Percentiles rank a stretch among this genome's conserved stretches.
These are phyloP conservation scores for Gallirallus australis DNA, from an alignment of 2,797 vertebrate genomes.

Conservation along the genomic window DNA sequence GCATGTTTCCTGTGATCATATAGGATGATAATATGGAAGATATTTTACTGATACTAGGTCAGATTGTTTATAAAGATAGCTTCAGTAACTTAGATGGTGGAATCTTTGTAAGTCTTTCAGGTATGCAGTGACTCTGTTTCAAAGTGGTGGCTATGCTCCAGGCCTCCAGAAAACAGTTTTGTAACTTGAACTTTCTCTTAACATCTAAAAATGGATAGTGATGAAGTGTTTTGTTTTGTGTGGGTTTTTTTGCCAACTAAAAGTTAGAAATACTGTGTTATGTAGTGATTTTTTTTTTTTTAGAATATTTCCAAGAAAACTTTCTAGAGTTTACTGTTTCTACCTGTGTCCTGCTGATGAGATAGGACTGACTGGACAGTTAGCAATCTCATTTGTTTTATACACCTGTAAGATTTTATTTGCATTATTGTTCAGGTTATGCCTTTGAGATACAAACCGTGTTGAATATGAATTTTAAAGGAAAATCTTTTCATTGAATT, in stretches of 20 bases:
- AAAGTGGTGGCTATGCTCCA: neutral
- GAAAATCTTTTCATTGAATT: slow-evolving; percentile 11
- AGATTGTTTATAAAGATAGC: neutral
- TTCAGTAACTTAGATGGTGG: neutral
- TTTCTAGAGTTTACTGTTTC: neutral
- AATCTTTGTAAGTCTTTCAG: neutral
- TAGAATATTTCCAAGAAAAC: neutral
- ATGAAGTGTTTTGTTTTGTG: neutral
- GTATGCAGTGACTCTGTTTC: neutral
- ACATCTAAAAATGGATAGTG: neutral
- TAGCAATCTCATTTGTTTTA: neutral
- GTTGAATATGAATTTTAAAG: neutral
- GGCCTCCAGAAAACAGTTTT: neutral
- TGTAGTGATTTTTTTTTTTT: neutral
- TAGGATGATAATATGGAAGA: neutral
- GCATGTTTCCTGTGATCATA: neutral
- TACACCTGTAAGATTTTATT: neutral
- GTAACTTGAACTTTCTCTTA: neutral
- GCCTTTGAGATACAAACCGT: neutral
- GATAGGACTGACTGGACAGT: neutral
- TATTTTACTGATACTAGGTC: neutral
- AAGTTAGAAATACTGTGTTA: neutral
- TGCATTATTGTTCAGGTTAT: neutral
- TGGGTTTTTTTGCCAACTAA: neutral
- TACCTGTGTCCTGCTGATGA: neutral